Evolutionary conservation across 2,113 vertebrate species (phyloP).

Genomic region (Oncorhynchus kisutch): DNA sequence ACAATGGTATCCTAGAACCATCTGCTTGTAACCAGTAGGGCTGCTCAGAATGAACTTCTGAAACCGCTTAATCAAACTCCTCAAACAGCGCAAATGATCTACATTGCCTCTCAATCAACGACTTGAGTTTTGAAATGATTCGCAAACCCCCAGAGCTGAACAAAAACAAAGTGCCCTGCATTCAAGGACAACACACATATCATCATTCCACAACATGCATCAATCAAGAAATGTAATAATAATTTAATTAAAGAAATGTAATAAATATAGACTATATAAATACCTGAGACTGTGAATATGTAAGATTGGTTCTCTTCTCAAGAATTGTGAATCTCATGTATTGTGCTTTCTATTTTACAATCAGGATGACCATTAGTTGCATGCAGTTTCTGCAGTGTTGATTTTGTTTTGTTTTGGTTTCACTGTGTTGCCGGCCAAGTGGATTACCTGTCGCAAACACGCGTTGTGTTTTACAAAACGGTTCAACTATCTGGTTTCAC

Average conservation of each 20-base stretch:
- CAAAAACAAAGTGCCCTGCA: constrained; percentile 39
- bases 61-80: constrained; percentile 46
- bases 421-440: constrained; percentile 11
- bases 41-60: constrained; percentile 52
- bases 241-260: constrained; percentile 67
- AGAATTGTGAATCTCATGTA: constrained; percentile 68
- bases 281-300: constrained; percentile 78
- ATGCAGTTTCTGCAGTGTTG: constrained; percentile 70
- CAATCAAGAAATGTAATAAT: constrained; percentile 56
- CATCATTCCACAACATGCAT: constrained; percentile 51
- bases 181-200: constrained; percentile 56
- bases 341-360: constrained; percentile 68
- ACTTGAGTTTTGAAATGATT: constrained; percentile 40
- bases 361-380: constrained; percentile 74
- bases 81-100: constrained; percentile 29
- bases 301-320: constrained; percentile 62
- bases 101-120: constrained; percentile 33
- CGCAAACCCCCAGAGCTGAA: constrained; percentile 51
- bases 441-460: background rate
- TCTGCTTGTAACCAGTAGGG: constrained; percentile 58
- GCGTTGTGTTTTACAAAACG: constrained; percentile 2
- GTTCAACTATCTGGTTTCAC: constrained; percentile 31
- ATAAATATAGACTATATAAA: constrained; percentile 73
- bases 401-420: constrained; percentile 52
- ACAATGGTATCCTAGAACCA: background rate